Evolutionary conservation across 2,113 vertebrate genomes (phyloP).

Genomic region (Mohoua ochrocephala): DNA sequence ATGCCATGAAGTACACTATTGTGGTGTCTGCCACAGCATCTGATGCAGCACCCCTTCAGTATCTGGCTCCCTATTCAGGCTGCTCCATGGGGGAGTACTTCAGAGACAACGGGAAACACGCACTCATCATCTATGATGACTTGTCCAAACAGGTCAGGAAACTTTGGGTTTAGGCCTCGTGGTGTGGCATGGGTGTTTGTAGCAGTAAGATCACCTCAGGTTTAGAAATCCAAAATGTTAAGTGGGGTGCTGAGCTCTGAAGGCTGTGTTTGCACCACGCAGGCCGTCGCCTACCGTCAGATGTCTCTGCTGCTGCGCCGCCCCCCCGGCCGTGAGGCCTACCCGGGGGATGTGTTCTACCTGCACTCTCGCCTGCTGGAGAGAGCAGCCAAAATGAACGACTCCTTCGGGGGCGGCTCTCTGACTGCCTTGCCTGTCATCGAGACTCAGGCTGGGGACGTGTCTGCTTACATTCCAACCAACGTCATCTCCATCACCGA

Average conservation of each 20-base stretch:
- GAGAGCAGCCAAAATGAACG: constrained; percentile 98
- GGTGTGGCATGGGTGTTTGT: background rate
- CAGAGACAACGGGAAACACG: constrained; percentile 96
- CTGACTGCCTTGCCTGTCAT: constrained; percentile 96
- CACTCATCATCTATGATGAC: constrained; percentile 97
- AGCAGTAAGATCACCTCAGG: background rate
- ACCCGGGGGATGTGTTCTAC: constrained; percentile 97
- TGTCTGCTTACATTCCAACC: constrained; percentile 99
- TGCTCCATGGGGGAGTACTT: constrained; percentile 99
- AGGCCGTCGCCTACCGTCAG: constrained; percentile 98
- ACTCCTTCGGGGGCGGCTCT: constrained; percentile 93
- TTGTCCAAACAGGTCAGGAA: constrained; percentile 93
- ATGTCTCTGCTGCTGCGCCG: constrained; percentile 98
- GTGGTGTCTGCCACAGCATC: constrained; percentile 97
- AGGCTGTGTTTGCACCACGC: background rate
- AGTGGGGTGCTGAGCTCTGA: background rate
- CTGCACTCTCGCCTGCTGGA: constrained; percentile 96
- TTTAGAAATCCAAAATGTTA: rapidly evolving
- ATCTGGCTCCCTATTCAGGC: constrained; percentile 95
- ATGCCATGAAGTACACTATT: constrained; percentile 99
- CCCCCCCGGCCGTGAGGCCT: constrained; percentile 94
- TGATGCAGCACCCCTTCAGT: constrained; percentile 95
- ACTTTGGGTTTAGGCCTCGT: rapidly evolving
- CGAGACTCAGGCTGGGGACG: constrained; percentile 97
- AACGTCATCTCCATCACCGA: constrained; percentile 99